Evolutionary conservation across 2,888 invertebrate genomes (phyloP).

Genomic region (Cryptophagus acutangulus): DNA sequence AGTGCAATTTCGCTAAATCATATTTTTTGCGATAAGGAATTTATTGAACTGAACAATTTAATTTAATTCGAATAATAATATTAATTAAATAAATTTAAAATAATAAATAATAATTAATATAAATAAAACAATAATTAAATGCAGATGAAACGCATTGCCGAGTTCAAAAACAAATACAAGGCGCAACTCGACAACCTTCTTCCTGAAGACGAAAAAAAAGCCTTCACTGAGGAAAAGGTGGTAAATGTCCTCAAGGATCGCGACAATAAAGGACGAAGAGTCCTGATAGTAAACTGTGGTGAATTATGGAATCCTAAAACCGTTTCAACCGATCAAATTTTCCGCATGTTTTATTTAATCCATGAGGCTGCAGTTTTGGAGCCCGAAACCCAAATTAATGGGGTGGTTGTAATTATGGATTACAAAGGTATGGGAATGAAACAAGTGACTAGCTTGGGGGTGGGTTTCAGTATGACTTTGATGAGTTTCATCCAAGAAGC

Average conservation of each 20-base stretch:
- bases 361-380: constrained; percentile 74
- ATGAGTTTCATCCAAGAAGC: constrained; percentile 82
- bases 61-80: too few relatives aligned
- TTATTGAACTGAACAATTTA: too few relatives aligned
- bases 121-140: background rate
- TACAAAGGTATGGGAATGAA: constrained; percentile 72
- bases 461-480: constrained; percentile 69
- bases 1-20: too few relatives aligned
- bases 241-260: constrained; percentile 72
- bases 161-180: constrained; percentile 69
- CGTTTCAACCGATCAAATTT: constrained; percentile 69
- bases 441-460: constrained; percentile 61
- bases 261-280: constrained; percentile 71
- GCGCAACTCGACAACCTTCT: constrained; percentile 59
- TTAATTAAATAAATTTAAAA: too few relatives aligned
- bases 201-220: constrained; percentile 62
- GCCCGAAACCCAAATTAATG: constrained; percentile 74
- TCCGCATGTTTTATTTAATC: constrained; percentile 73
- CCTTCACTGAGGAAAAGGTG: constrained; percentile 66
- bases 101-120: background rate
- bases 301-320: constrained; percentile 78
- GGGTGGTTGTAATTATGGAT: constrained; percentile 78
- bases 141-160: constrained; percentile 72
- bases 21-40: too few relatives aligned
- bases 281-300: constrained; percentile 69